Evolutionary conservation across 2,113 vertebrate genomes (phyloP), one percentile per base, ranked within the genome.

Genomic region (Channa maculata): DNA sequence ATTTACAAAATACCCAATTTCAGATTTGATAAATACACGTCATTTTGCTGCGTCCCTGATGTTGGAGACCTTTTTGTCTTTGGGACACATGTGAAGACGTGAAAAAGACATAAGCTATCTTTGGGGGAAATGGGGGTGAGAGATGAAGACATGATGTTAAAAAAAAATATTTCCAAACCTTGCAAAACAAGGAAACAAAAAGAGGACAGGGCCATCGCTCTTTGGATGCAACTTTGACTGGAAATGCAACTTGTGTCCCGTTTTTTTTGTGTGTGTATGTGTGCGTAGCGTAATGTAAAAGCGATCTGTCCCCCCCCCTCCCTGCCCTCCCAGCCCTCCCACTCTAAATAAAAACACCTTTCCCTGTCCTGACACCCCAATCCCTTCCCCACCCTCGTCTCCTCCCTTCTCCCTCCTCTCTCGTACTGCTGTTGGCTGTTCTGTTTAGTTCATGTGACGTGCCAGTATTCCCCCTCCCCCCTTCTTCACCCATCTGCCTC

Each of bases 231-330:
- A 94, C 93, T 94, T 94, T 94, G 92, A 85, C 91, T 5, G 93
- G 93, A 95, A 93, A 93, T 92, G 93, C 91, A 94, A 95, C 93
- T 94, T 92, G 94, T 95, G 94, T 95, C 94, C 91, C 82, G 92
- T 94, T 94, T 94, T 86, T 93, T 93, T 94, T 93, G 87, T 92
- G 92, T 92, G 94, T 94, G 94, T 95, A 88, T 94, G 94, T 94
- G 93, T 93, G 94, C 85, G 91, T 95, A 94, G 91, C 85, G 94
- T 94, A 94, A 92, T 91, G 93, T 94, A 92, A 93, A 91, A 92
- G 92, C 89, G 90, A 94, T 91, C 91, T 92, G 91, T 91, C 91
- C 89, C 74, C 24, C 36, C 38, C 52, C 33, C 38, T 50, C 48
- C 48, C 45, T 24, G 52, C 37, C 45, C 9, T 50, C 48, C 48